A percentile compares a stretch with the other conserved stretches of the same genome.
These are phyloP conservation scores for Erpornis zantholeuca DNA, from an alignment of 2,113 vertebrate genomes.

Conservation along the genomic window DNA sequence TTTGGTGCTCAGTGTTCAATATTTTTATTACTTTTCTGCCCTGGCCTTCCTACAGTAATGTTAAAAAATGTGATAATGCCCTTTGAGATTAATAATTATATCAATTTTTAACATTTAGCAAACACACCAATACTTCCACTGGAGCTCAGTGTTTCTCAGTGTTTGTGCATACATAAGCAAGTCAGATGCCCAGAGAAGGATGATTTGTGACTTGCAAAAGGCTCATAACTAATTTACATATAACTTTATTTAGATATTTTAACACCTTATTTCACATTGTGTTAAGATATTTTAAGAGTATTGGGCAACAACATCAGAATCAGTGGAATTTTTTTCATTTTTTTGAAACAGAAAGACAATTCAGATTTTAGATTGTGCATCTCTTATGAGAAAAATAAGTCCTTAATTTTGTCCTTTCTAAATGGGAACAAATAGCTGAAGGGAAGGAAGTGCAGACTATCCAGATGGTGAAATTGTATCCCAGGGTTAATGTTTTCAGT, in stretches of 20 bases:
- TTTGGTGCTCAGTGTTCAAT: background rate
- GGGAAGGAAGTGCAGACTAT: background rate
- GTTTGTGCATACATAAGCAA: background rate
- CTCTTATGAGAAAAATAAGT: background rate
- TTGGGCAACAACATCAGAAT: background rate
- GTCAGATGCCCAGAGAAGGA: background rate
- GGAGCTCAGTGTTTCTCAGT: background rate
- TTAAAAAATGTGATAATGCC: background rate
- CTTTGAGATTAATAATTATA: background rate
- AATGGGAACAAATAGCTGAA: background rate
- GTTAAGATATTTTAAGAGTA: background rate
- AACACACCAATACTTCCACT: background rate
- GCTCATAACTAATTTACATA: background rate
- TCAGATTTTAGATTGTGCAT: background rate
- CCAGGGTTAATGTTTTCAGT: background rate
- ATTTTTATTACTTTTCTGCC: background rate
- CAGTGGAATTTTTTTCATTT: rapidly evolving
- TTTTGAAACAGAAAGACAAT: background rate
- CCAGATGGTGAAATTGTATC: background rate
- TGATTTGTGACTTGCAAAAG: background rate
- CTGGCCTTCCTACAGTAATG: background rate
- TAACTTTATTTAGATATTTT: background rate
- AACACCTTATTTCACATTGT: background rate
- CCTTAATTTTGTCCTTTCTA: background rate
- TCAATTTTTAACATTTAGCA: background rate